Conservation (phyloP, 2,888 invertebrate genomes). For the Spodoptera picta region DNA sequence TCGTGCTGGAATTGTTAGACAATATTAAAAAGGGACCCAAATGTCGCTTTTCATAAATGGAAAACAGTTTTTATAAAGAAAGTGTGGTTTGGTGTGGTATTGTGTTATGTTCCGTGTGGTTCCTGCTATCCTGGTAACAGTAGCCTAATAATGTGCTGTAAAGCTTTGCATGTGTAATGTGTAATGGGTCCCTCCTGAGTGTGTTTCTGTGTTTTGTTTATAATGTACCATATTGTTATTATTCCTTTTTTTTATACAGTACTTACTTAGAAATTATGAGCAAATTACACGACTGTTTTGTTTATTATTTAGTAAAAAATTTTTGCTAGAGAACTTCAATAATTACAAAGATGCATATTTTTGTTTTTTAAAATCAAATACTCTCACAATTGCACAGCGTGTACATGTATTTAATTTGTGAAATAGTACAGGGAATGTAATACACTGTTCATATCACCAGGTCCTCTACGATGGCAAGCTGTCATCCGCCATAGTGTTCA, state of each 20-base stretch:
- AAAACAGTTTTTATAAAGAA: slow-evolving; percentile 33
- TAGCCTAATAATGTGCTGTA: slow-evolving; percentile 27
- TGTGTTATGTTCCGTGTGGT: slow-evolving; percentile 19
- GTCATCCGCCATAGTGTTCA: slow-evolving; percentile 98
- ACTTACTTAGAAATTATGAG: not conserved
- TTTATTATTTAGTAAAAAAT: no score
- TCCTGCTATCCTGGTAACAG: slow-evolving; percentile 38
- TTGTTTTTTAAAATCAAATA: no score
- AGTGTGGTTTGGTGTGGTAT: slow-evolving; percentile 30
- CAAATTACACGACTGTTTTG: no score
- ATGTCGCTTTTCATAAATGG: slow-evolving; percentile 9
- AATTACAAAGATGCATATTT: no score
- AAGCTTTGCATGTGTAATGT: slow-evolving; percentile 51
- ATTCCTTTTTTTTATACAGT: not conserved
- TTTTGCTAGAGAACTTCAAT: slow-evolving; percentile 5
- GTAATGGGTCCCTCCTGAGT: slow-evolving; percentile 1
- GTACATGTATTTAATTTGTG: slow-evolving; percentile 13
- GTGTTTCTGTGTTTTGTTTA: slow-evolving; percentile 7
- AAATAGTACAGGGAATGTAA: not conserved
- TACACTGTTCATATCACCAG: slow-evolving; percentile 80
- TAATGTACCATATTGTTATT: slow-evolving; percentile 5
- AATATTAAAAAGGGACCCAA: no score
- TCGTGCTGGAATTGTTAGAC: no score
- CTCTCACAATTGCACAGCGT: slow-evolving; percentile 30
- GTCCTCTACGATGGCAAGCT: slow-evolving; percentile 99